Conservation (phyloP, 1,140 invertebrate genomes). For the Pogonognathellus flavescens region DNA sequence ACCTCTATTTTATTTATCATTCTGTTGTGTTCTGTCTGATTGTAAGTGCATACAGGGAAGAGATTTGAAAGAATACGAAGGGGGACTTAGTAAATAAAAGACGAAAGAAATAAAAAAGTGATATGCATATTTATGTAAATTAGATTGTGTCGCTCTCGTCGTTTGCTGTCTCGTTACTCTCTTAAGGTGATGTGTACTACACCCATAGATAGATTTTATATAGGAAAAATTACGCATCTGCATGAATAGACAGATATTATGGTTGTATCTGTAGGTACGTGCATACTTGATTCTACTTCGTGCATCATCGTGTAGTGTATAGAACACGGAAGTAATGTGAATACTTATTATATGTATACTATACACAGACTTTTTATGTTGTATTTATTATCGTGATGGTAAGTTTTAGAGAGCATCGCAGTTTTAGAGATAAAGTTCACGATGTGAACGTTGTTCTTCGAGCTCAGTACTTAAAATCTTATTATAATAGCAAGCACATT, state of each 20-base stretch:
- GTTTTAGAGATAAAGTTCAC: conserved; percentile 19
- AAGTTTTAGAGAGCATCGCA: background rate
- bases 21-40: conserved; percentile 30
- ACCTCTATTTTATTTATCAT: conserved; percentile 37
- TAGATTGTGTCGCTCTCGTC: conserved; percentile 2
- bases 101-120: conserved; percentile 8
- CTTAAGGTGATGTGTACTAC: no score
- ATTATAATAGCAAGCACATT: no score
- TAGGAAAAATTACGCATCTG: background rate
- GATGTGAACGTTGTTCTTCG: background rate
- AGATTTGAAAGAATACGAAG: conserved; percentile 51
- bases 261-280: background rate
- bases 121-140: conserved; percentile 48
- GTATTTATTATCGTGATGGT: conserved; percentile 3
- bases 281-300: background rate
- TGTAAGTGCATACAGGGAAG: conserved; percentile 27
- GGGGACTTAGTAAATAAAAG: conserved; percentile 11
- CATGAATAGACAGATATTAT: background rate
- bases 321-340: conserved; percentile 60
- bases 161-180: background rate
- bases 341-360: background rate
- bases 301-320: conserved; percentile 1
- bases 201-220: no score
- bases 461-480: no score
- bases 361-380: background rate